A percentile compares a stretch with the other conserved stretches of the same genome.
Evolutionary conservation across 2,113 vertebrate genomes (phyloP).

Genomic region (Elanoides forficatus): DNA sequence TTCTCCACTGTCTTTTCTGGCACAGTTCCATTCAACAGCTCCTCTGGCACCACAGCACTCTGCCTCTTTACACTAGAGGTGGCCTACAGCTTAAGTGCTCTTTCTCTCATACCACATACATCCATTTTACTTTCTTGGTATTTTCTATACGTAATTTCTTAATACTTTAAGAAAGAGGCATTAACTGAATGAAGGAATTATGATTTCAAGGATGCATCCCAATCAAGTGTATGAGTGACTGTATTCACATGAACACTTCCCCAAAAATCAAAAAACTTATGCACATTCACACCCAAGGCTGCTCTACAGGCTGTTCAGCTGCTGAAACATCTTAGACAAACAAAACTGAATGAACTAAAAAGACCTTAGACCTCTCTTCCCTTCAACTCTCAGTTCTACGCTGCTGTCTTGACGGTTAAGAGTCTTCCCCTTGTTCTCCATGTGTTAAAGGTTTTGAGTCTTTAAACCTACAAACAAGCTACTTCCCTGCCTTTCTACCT

Average conservation of each 20-base stretch:
- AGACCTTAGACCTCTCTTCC: not conserved
- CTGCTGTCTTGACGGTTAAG: not conserved
- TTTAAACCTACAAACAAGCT: not conserved
- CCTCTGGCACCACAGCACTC: not conserved
- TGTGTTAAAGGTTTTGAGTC: not conserved
- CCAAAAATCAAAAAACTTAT: not conserved
- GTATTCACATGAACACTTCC: not conserved
- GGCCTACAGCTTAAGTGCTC: not conserved
- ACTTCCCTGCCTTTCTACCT: not conserved
- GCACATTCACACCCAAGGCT: not conserved
- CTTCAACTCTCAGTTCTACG: not conserved
- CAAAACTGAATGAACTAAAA: not conserved
- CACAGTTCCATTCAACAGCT: not conserved
- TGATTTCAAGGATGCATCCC: not conserved
- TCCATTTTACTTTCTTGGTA: not conserved
- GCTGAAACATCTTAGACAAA: not conserved
- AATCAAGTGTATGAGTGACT: not conserved
- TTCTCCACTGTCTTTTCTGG: not conserved
- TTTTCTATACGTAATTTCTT: not conserved
- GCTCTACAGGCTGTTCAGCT: not conserved
- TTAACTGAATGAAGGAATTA: not conserved
- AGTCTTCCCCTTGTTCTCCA: not conserved
- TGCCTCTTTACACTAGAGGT: not conserved
- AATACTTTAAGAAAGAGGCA: not conserved
- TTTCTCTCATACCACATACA: not conserved